Base-by-base conservation (phyloP, 1,140 invertebrate species). In the Penaeus vannamei region DNA sequence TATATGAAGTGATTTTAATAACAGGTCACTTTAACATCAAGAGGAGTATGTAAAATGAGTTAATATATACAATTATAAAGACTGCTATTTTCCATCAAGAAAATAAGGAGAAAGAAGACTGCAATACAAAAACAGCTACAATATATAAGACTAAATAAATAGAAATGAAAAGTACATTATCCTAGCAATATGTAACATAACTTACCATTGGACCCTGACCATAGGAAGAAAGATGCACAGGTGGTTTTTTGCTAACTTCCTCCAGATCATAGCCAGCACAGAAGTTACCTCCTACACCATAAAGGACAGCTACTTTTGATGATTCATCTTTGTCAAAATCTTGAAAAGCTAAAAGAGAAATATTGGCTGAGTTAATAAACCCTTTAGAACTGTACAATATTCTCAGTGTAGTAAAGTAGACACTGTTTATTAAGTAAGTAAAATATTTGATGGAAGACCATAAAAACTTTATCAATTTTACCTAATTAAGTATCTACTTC, bases 261-360 rank as follows among this genome's bases (percentile, higher is more conserved):
- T 92, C 92, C 76, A 95, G 91, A 93, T 98, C 97, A 93, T 96
- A 97, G 12, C 98, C 98, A 61, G 97, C 95, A 93, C 97, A 98
- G 93, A 99, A 98, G 91, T 96, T 97, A 10, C 97, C 97, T 72
- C 97, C 97, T 92, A 96, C 95, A 46, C 98, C 98, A 94, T 98
- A 95, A 7, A 99, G 93, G 20, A 99, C 95, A 26, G 96, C 96
- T 19, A 96, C 95, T 90, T 94, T 93, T 8, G 95, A 94, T 0
- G 94, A 93, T 0, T 95, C 92, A 92, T 98, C 96, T 85, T 95
- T 94, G 91, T 98, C 97, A 94, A 98, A 98, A 61, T 94, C 93
- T 90, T 95, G 93, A 72, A 98, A 95, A 1, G 97, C 96, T 82
- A 95, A 93, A 42, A 94, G 94, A 14, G n/a, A 61, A 17, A 84